phyloP scores from a whole-genome alignment of 2,888 invertebrate genomes.

The Drosophila formosana region DNA sequence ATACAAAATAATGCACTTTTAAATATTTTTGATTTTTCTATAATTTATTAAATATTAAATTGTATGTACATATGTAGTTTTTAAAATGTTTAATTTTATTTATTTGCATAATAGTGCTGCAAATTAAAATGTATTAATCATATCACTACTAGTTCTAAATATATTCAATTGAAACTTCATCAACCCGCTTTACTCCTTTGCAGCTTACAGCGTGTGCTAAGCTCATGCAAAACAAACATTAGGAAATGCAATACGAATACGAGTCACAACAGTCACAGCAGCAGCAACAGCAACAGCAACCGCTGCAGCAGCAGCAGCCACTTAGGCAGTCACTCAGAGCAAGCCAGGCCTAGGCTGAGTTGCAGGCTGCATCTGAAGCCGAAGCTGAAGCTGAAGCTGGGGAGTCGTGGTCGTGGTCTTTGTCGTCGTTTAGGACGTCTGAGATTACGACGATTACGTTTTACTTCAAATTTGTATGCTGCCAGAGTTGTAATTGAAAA shows the following conservation, averaged over 20 bases:
- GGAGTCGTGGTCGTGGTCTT: conserved; percentile 62
- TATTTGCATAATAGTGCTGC: no score
- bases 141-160: no score
- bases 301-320: conserved; percentile 67
- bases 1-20: no score
- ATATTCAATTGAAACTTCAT: neutral
- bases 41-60: no score
- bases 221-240: conserved; percentile 82
- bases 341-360: conserved; percentile 43
- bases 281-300: conserved; percentile 68
- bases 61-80: no score
- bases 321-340: conserved; percentile 76
- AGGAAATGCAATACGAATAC: conserved; percentile 82
- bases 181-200: neutral
- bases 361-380: conserved; percentile 14
- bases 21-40: no score
- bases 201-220: conserved; percentile 40
- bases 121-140: no score
- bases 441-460: conserved; percentile 81
- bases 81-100: no score
- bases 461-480: conserved; percentile 83
- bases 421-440: conserved; percentile 78
- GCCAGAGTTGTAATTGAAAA: conserved; percentile 84
- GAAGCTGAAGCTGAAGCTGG: conserved; percentile 23
- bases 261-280: conserved; percentile 61